A percentile compares a stretch with the other conserved stretches of the same genome.
Evolutionary conservation across 2,113 vertebrate species (phyloP).

Genomic region (Coregonus clupeaformis): DNA sequence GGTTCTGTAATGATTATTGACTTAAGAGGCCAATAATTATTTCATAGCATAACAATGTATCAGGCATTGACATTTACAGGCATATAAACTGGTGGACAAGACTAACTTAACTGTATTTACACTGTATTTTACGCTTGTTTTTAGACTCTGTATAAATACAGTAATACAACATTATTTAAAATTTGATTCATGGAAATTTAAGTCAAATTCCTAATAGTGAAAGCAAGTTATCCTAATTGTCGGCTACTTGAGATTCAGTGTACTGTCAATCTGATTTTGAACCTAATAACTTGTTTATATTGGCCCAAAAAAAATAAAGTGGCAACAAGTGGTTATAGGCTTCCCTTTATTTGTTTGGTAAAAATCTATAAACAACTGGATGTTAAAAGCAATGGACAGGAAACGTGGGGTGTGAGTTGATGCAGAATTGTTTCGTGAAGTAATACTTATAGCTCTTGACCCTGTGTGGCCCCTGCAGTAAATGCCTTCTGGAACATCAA

Average conservation of each 20-base stretch:
- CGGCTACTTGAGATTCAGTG: not conserved
- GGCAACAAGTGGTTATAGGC: not conserved
- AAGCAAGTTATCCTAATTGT: not conserved
- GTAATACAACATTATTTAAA: not conserved
- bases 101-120: not conserved
- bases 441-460: constrained; percentile 43
- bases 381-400: not conserved
- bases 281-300: not conserved
- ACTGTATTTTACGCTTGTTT: too few relatives aligned
- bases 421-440: constrained; percentile 37
- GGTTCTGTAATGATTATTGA: not conserved
- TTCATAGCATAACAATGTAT: constrained; percentile 5
- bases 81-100: constrained; percentile 1
- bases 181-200: not conserved
- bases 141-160: too few relatives aligned
- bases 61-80: constrained; percentile 36
- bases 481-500: constrained; percentile 52
- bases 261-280: not conserved
- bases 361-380: not conserved
- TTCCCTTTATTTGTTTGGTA: not conserved
- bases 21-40: too few relatives aligned
- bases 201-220: not conserved
- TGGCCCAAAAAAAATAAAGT: not conserved
- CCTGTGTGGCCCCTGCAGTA: constrained; percentile 49
- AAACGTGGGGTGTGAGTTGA: constrained; percentile 11